These are phyloP conservation scores for Leptura quadrifasciata DNA, from an alignment of 2,888 invertebrate genomes.

Conservation along the genomic window DNA sequence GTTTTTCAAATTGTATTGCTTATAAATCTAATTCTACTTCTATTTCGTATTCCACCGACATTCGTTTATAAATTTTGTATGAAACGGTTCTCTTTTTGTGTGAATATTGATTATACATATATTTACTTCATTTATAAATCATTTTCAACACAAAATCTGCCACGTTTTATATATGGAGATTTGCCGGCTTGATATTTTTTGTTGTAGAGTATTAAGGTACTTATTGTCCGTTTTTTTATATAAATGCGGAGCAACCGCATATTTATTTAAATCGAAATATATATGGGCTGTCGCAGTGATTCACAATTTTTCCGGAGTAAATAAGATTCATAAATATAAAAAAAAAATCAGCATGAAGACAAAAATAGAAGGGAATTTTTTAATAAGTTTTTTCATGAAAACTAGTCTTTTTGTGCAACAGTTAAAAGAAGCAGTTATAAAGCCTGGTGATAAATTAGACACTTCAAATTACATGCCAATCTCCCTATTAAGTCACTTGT, in stretches of 20 bases:
- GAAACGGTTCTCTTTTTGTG: constrained; percentile 36
- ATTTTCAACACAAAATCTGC: constrained; percentile 37
- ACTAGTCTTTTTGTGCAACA: too few relatives aligned
- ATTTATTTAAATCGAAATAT: too few relatives aligned
- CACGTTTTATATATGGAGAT: constrained; percentile 29
- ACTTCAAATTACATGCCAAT: too few relatives aligned
- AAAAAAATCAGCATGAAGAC: too few relatives aligned
- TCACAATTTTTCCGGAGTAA: too few relatives aligned
- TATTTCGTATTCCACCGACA: constrained; percentile 8
- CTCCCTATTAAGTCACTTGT: too few relatives aligned
- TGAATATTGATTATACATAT: constrained; percentile 35
- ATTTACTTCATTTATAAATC: constrained; percentile 40
- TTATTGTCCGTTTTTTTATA: not conserved
- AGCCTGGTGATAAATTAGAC: too few relatives aligned
- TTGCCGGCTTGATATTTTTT: constrained; percentile 18
- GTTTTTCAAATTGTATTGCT: constrained; percentile 21
- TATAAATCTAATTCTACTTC: constrained; percentile 26
- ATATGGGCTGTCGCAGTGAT: too few relatives aligned
- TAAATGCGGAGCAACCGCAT: not conserved
- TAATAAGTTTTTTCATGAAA: too few relatives aligned
- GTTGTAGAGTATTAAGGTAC: not conserved
- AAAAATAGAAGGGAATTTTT: too few relatives aligned
- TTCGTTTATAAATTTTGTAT: constrained; percentile 39
- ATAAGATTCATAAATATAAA: too few relatives aligned
- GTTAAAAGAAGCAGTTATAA: too few relatives aligned